phyloP scores from a whole-genome alignment of 2,888 invertebrate species.

The Notodonta dromedarius region DNA sequence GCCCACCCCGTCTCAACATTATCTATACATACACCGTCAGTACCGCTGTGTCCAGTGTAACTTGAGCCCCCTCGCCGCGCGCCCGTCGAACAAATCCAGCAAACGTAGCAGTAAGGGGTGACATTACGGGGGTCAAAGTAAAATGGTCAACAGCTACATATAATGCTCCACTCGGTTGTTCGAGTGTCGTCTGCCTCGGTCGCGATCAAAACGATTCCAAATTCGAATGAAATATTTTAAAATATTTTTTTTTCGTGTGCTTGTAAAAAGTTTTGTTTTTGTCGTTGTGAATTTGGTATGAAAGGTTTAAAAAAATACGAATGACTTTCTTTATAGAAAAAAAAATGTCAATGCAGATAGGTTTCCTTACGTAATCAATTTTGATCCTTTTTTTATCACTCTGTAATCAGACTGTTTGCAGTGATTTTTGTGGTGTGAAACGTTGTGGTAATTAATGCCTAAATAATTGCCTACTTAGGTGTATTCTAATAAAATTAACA shows the following conservation, averaged over 20 bases:
- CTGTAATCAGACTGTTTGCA: too few species aligned
- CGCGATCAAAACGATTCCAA: slow-evolving; percentile 79
- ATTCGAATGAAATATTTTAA: slow-evolving; percentile 58
- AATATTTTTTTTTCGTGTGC: slow-evolving; percentile 7
- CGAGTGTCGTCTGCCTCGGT: slow-evolving; percentile 80
- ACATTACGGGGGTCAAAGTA: slow-evolving; percentile 57
- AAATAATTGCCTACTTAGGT: too few species aligned
- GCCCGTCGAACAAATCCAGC: slow-evolving; percentile 50
- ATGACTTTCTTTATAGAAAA: too few species aligned
- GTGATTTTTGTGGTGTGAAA: too few species aligned
- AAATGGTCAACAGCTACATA: slow-evolving; percentile 64
- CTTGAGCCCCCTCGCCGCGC: slow-evolving; percentile 63
- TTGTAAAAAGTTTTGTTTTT: not conserved
- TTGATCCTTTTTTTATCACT: too few species aligned
- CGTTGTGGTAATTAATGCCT: too few species aligned
- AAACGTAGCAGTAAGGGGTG: slow-evolving; percentile 55
- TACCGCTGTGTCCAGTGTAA: slow-evolving; percentile 74
- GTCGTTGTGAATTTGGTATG: too few species aligned
- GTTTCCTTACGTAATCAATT: too few species aligned
- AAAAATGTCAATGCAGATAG: too few species aligned
- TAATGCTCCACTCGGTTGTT: slow-evolving; percentile 69
- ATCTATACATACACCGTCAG: slow-evolving; percentile 75
- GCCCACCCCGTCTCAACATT: slow-evolving; percentile 71
- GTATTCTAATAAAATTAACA: too few species aligned
- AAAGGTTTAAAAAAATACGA: too few species aligned